Evolutionary conservation across 92 coral and sea anemone species (phyloP), one percentile per base, ranked within the genome.

Genomic region (Epizoanthus ramosus): DNA sequence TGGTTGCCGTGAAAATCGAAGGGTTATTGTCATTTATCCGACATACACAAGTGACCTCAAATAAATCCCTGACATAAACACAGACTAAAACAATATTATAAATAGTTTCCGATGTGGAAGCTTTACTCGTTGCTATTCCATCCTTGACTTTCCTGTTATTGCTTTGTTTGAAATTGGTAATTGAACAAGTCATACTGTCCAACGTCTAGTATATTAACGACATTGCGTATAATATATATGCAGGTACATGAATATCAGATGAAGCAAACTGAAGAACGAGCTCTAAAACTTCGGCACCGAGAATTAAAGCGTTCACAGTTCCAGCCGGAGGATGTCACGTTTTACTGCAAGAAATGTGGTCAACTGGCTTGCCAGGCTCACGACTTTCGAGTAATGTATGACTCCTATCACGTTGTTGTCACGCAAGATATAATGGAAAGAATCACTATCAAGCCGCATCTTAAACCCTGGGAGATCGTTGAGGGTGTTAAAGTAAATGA

Each of bases 261-360:
- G 13, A 64, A 24, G 15, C 70, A 64, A 19, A 64, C 33, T 37
- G 5, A 64, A 8, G 17, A 64, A 21, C 70, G 70, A n/a, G 70
- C n/a, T 8, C 25, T 64, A 64, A 64, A 12, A 24, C 70, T 23
- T 64, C 70, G 18, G 70, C 71, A 56, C 35, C 24, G 53, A 45
- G 13, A 71, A 54, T 12, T 35, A 24, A 19, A 35, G 39, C 80
- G 45, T 6, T 33, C 63, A 3, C 53, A 31, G 58, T 21, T 58
- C n/a, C 61, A 50, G 19, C 57, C 85, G 5, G 88, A 83, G 17
- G 85, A 73, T 61, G 82, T 88, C 10, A 68, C 79, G n/a, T 83
- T 89, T 23, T 53, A 24, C 73, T 91, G 94, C 68, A 63, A 43
- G 23, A 81, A 86, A 64, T 91, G 94, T 52, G 65, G 22, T 8